Evolutionary conservation across 1,140 invertebrate genomes (phyloP).

Genomic region (Aphidius gifuensis): DNA sequence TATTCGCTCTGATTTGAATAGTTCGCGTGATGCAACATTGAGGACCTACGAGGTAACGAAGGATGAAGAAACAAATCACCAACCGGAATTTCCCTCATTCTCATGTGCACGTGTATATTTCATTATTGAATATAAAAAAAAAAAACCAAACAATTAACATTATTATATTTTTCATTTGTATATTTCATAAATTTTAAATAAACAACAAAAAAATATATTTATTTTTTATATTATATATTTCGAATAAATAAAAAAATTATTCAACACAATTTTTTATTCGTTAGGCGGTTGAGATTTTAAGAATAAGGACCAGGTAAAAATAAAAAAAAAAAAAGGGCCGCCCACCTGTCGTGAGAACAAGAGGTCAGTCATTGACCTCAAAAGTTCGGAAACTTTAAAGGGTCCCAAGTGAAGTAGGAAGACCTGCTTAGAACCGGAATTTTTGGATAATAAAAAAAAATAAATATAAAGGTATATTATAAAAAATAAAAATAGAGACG

Average conservation of each 20-base stretch:
- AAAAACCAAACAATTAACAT: not conserved
- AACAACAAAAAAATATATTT: not conserved
- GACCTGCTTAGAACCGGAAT: conserved; percentile 6
- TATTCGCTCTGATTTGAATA: conserved; percentile 5
- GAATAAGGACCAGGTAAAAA: no score
- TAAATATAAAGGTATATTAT: no score
- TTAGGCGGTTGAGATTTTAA: no score
- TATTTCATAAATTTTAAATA: not conserved
- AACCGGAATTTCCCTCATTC: not conserved
- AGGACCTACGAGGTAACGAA: not conserved
- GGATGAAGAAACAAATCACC: not conserved
- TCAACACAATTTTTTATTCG: no score
- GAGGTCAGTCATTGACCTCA: conserved; percentile 23
- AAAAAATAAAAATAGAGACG: conserved; percentile 3
- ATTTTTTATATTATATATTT: not conserved
- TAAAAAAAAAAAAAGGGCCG: not conserved
- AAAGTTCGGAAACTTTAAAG: conserved; percentile 5
- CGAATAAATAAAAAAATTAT: no score
- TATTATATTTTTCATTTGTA: no score
- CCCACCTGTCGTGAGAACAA: conserved; percentile 14
- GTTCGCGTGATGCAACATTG: conserved; percentile 3
- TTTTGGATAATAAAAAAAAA: conserved; percentile 7
- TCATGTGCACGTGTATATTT: not conserved
- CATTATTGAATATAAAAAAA: not conserved
- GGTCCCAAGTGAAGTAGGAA: not conserved